Conservation (phyloP, 2,888 invertebrate species). For the Leucania comma region DNA sequence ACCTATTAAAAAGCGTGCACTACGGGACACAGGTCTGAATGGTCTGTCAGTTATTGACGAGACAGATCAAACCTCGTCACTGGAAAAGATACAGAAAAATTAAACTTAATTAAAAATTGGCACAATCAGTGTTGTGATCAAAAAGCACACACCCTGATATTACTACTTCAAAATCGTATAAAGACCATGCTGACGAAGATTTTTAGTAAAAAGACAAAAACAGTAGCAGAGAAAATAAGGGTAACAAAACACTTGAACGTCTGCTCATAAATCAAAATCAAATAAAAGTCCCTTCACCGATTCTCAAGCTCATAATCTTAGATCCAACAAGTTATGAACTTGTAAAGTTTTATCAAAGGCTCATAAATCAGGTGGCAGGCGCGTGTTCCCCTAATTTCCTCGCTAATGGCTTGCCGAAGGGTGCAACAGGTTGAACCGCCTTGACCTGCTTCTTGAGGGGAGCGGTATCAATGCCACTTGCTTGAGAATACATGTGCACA, state of each 20-base stretch:
- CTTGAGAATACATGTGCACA: constrained; percentile 46
- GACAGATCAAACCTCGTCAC: background rate
- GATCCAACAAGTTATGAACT: constrained; percentile 52
- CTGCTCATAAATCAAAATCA: constrained; percentile 23
- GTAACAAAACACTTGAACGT: background rate
- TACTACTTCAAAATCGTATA: background rate
- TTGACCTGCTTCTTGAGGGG: constrained; percentile 88
- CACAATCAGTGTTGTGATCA: no score
- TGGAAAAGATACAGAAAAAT: no score
- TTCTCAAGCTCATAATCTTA: constrained; percentile 25
- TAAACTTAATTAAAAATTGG: no score
- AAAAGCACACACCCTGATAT: background rate
- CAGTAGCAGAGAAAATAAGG: background rate
- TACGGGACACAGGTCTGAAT: background rate
- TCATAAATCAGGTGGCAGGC: constrained; percentile 70
- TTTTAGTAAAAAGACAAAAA: background rate
- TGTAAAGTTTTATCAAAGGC: constrained; percentile 61
- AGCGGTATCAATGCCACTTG: constrained; percentile 70
- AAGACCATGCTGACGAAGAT: background rate
- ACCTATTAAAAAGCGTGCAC: background rate
- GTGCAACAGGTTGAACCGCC: constrained; percentile 84
- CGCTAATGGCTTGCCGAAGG: constrained; percentile 68
- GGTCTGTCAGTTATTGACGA: no score
- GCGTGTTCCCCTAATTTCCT: constrained; percentile 77
- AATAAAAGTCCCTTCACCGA: constrained; percentile 7